Evolutionary conservation across 2,888 invertebrate genomes (phyloP).

Genomic region (Patella caerulea): DNA sequence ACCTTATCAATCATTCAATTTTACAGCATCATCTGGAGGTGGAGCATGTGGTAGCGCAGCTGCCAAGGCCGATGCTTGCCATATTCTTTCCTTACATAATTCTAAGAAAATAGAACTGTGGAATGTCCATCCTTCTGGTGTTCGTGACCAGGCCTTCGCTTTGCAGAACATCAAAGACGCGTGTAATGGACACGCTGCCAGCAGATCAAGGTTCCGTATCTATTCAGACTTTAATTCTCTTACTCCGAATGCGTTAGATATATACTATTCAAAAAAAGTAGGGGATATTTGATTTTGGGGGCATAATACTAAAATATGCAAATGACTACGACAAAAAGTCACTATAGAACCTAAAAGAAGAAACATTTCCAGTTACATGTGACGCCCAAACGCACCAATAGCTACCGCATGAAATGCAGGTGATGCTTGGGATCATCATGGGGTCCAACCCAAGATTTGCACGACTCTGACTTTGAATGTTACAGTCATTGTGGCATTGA

Average conservation of each 20-base stretch:
- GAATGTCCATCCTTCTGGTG: constrained; percentile 49
- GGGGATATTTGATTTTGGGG: too few species aligned
- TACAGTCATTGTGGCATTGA: too few species aligned
- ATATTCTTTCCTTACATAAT: constrained; percentile 37
- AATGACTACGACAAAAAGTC: too few species aligned
- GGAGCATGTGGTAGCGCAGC: constrained; percentile 31
- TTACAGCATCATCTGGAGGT: constrained; percentile 13
- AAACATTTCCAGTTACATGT: too few species aligned
- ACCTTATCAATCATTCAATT: constrained; percentile 26
- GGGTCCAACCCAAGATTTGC: too few species aligned
- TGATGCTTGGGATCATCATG: too few species aligned
- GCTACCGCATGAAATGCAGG: too few species aligned
- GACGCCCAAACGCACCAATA: too few species aligned
- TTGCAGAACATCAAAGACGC: constrained; percentile 50
- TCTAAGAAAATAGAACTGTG: constrained; percentile 38
- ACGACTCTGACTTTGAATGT: too few species aligned
- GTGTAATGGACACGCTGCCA: constrained; percentile 40
- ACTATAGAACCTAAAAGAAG: too few species aligned
- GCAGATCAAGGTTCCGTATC: constrained; percentile 31
- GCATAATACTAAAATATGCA: too few species aligned
- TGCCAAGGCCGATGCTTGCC: constrained; percentile 38
- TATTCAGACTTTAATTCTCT: not conserved
- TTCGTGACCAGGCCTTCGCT: constrained; percentile 48
- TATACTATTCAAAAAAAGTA: too few species aligned
- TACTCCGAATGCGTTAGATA: not conserved